A percentile compares a stretch with the other conserved stretches of the same genome.
Evolutionary conservation across 2,113 vertebrate genomes (phyloP).

Genomic region (Muntiacus muntjak): DNA sequence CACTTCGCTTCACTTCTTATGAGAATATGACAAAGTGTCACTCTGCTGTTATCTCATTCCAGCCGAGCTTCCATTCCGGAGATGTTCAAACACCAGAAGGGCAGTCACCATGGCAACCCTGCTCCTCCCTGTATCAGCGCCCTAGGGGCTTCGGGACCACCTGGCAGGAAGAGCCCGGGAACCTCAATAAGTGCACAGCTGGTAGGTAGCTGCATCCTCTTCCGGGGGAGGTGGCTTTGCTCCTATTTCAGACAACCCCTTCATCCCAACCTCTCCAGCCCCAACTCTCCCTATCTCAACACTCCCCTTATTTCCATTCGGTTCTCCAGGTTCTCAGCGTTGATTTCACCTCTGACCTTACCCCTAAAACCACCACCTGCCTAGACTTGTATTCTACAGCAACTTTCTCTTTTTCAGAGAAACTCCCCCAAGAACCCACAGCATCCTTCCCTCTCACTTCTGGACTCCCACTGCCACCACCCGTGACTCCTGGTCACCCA

Average conservation of each 20-base stretch:
- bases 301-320: neutral
- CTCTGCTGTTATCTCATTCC: rapidly evolving
- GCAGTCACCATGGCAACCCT: neutral
- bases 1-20: neutral
- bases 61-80: neutral
- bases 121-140: neutral
- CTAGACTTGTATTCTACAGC: neutral
- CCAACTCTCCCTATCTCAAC: neutral
- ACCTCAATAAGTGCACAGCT: rapidly evolving
- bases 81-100: neutral
- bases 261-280: rapidly evolving
- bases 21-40: neutral
- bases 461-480: neutral
- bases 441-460: rapidly evolving
- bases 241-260: neutral
- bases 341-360: rapidly evolving
- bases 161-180: neutral
- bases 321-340: neutral
- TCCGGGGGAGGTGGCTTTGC: neutral
- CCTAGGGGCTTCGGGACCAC: neutral
- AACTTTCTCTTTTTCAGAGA: neutral
- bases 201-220: neutral
- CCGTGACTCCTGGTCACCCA: neutral
- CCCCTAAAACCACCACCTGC: too few species aligned
- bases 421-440: neutral